These are phyloP conservation scores for Drepana arcuata DNA, from an alignment of 1,140 invertebrate genomes.

Conservation along the genomic window DNA sequence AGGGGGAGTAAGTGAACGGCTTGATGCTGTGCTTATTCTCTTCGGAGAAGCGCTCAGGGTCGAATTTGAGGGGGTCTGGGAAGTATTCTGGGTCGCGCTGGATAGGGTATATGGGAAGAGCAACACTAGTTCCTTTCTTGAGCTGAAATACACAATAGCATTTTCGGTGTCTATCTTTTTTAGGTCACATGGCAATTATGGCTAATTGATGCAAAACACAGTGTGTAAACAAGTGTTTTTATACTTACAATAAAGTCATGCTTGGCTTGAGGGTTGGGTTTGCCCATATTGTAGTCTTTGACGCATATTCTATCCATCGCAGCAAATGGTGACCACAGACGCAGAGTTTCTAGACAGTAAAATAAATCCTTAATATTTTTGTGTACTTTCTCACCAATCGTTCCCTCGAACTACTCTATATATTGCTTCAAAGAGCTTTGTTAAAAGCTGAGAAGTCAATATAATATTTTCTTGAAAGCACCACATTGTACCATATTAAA, in stretches of 20 bases:
- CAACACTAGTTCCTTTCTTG: constrained; percentile 45
- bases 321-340: constrained; percentile 69
- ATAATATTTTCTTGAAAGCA: no score
- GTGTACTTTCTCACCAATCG: no score
- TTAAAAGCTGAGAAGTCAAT: no score
- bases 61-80: constrained; percentile 71
- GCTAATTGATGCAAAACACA: no score
- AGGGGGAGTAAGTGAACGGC: constrained; percentile 72
- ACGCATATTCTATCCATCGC: constrained; percentile 64
- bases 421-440: no score
- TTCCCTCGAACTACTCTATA: no score
- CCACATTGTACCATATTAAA: no score
- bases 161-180: no score
- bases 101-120: constrained; percentile 64
- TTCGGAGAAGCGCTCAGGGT: constrained; percentile 73
- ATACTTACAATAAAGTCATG: constrained; percentile 29
- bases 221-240: no score
- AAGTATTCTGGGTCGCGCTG: constrained; percentile 72
- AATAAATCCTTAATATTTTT: constrained; percentile 4
- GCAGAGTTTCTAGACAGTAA: constrained; percentile 65
- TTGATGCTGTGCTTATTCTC: constrained; percentile 66
- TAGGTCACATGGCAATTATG: neutral
- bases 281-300: constrained; percentile 65
- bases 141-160: constrained; percentile 20
- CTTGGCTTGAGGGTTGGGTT: constrained; percentile 14